Conservation (phyloP, 2,797 vertebrate species). For the Bradypodion ventrale region DNA sequence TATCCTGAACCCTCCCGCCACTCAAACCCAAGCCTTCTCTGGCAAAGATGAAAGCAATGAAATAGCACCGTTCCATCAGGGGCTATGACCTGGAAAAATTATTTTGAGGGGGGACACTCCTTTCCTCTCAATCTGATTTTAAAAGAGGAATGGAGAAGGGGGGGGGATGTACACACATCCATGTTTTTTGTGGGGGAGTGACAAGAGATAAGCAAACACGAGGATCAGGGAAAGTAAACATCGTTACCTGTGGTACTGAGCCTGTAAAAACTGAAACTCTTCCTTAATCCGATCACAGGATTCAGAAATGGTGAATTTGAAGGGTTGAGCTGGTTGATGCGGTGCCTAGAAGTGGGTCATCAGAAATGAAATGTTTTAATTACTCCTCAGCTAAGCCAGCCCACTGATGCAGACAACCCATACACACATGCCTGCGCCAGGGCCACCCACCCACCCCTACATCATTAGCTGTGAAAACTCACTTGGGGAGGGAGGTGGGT, state of each 20-base stretch:
- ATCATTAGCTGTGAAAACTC: conserved; percentile 32
- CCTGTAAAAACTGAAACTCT: conserved; percentile 96
- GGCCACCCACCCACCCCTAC: conserved; percentile 1
- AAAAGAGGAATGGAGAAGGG: background rate
- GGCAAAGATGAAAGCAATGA: conserved; percentile 8
- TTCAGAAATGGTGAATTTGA: conserved; percentile 96
- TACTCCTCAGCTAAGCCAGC: conserved; percentile 45
- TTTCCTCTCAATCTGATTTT: background rate
- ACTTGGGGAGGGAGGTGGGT: background rate
- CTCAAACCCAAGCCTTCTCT: background rate
- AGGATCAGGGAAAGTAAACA: conserved; percentile 69
- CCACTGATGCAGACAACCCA: conserved; percentile 5
- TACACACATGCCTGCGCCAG: conserved; percentile 18
- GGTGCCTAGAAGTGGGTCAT: conserved; percentile 83
- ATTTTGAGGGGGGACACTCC: background rate
- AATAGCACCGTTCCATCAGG: conserved; percentile 53
- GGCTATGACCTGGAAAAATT: conserved; percentile 32
- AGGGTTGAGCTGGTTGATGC: conserved; percentile 92
- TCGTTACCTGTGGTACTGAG: conserved; percentile 94
- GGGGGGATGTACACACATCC: background rate
- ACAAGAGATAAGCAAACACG: conserved; percentile 62
- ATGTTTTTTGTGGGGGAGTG: background rate
- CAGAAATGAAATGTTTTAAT: conserved; percentile 72
- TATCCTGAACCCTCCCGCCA: conserved; percentile 6
- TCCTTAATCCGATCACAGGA: conserved; percentile 97